phyloP scores from a whole-genome alignment of 1,140 invertebrate genomes.

The Drosophila athabasca region DNA sequence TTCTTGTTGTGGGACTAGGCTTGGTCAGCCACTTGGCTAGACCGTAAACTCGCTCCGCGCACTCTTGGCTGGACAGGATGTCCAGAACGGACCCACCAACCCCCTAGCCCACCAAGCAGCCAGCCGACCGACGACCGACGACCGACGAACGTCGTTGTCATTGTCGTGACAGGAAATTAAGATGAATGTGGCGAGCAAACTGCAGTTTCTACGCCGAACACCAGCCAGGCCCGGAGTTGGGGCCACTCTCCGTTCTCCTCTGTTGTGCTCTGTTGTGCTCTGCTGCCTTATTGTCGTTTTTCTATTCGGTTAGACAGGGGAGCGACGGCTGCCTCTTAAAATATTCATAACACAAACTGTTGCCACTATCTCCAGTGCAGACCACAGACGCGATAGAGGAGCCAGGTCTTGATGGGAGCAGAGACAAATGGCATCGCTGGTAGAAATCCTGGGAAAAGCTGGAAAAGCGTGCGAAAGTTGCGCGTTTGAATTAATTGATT shows the following conservation, averaged over 20 bases:
- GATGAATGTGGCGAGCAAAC: conserved; percentile 81
- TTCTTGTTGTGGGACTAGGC: conserved; percentile 39
- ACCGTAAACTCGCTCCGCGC: conserved; percentile 28
- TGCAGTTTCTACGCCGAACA: conserved; percentile 53
- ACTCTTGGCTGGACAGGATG: conserved; percentile 47
- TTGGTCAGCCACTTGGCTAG: conserved; percentile 44
- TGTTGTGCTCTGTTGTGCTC: conserved; percentile 31
- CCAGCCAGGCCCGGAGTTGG: conserved; percentile 7
- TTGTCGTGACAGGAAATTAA: conserved; percentile 82
- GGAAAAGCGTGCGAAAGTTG: conserved; percentile 48
- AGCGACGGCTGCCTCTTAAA: conserved; percentile 64
- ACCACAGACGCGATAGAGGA: conserved; percentile 34
- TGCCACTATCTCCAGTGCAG: conserved; percentile 66
- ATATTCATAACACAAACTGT: conserved; percentile 81
- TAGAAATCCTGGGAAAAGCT: conserved; percentile 33
- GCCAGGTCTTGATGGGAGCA: background rate
- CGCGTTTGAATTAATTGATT: conserved; percentile 69
- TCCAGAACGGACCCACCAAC: conserved; percentile 19
- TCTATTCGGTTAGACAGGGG: conserved; percentile 47
- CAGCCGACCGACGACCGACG: conserved; percentile 37
- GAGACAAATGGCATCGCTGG: conserved; percentile 24
- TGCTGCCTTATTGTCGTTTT: conserved; percentile 46
- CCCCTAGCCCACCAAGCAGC: conserved; percentile 15
- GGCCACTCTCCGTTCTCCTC: conserved; percentile 25
- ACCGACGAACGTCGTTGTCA: conserved; percentile 71